These are phyloP conservation scores for Lithosia quadra DNA, from an alignment of 2,888 invertebrate species.

Conservation along the genomic window DNA sequence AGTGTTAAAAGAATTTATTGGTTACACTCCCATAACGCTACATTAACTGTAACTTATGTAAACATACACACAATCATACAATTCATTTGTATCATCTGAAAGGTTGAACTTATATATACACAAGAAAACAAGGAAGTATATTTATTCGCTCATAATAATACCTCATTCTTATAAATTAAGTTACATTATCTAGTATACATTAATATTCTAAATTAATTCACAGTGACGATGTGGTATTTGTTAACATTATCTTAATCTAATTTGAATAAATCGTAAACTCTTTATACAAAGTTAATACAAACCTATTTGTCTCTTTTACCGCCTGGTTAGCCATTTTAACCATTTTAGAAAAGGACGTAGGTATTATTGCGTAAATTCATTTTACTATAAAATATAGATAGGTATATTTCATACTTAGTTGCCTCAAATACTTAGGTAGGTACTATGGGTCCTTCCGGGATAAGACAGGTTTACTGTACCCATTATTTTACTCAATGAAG, in stretches of 20 bases:
- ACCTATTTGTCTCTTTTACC: background rate
- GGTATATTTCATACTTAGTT: too few species aligned
- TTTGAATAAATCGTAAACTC: conserved; percentile 23
- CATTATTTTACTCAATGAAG: background rate
- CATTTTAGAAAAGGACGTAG: background rate
- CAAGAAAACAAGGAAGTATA: conserved; percentile 11
- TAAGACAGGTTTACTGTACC: too few species aligned
- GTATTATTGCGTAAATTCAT: background rate
- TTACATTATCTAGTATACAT: conserved; percentile 36
- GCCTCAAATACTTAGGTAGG: background rate
- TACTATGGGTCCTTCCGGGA: too few species aligned
- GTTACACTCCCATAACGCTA: conserved; percentile 39
- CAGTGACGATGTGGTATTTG: conserved; percentile 74
- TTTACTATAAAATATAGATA: background rate
- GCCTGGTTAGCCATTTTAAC: background rate
- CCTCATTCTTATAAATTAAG: conserved; percentile 26
- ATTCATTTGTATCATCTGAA: conserved; percentile 31
- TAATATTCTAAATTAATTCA: conserved; percentile 61
- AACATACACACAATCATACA: conserved; percentile 38
- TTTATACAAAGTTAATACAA: conserved; percentile 2
- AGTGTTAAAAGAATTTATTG: conserved; percentile 50
- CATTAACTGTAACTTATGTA: conserved; percentile 23
- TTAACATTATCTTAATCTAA: conserved; percentile 40
- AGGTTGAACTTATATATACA: conserved; percentile 24
- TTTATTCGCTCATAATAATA: conserved; percentile 19